Base-by-base conservation (phyloP, 1,140 invertebrate species). In the Papilio polytes region DNA sequence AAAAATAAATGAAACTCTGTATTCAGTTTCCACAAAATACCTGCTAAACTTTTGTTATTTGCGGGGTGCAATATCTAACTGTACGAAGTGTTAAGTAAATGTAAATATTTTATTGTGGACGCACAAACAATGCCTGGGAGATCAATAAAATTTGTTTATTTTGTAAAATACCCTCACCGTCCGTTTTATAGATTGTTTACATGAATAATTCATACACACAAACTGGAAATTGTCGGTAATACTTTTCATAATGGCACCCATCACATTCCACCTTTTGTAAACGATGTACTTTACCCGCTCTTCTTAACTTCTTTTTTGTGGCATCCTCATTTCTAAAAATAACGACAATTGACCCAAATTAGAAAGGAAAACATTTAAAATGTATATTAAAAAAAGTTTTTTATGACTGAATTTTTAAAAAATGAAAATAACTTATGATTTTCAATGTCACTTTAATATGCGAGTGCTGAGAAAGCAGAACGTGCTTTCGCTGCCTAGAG, bases 131-230 rank as follows among this genome's bases (percentile, higher is more conserved):
- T 90, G 90, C 93, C 92, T 90, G 88, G 83, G 93, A 95, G 93
- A 95, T 94, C 93, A 94, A 95, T 95, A 95, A 95, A 95, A 94
- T 95, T 94, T 94, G 93, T 94, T 94, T 95, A 90, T 95, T 93
- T 89, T 94, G 90, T 94, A 93, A 94, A 95, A 94, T 91, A 91
- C 89, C 89, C 89, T 91, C 87, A 85, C 92, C 90, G 89, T 90
- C 90, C 92, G 90, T 85, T 92, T 92, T 94, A 94, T 94, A 94
- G 92, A 94, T 94, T 94, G 92, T 93, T 86, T 88, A 88, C 87
- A 94, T 94, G 92, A 93, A 94, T 94, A 88, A 94, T 94, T 94
- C 92, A 94, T 88, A 90, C 85, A 88, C 87, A 84, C 85, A 84
- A 91, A 93, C 92, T 92, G 90, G 87, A 88, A 87, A 90, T 90